Evolutionary conservation across 1,140 invertebrate genomes (phyloP), one percentile per base, ranked within the genome.

Genomic region (Probaryconus sp.): DNA sequence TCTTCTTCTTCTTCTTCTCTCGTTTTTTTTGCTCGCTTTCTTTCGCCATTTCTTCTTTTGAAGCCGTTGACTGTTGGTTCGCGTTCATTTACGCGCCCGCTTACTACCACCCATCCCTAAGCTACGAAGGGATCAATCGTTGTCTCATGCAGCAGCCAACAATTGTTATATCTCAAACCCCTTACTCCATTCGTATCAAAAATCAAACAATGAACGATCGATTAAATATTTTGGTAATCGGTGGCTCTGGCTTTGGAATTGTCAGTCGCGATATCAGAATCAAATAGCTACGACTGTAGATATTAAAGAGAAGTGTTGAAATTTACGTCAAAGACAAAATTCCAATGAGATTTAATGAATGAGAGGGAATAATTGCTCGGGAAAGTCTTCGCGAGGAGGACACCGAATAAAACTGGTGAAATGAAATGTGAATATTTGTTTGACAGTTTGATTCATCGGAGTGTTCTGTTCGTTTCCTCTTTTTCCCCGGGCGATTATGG

Each of bases 21-120:
- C n/a, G n/a, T n/a, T n/a, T 13, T 18, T 20, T 43, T 47, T 61
- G 40, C 48, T 50, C 47, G 24, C 45, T 17, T 16, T 33, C 33
- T 35, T 48, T 28, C 11, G 21, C 14, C 17, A 42, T 40, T 33
- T 55, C 53, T 30, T 43, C 50, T 58, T 53, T 65, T 70, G 38
- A 51, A 48, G 50, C 63, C 69, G 28, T 47, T 40, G 67, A 71
- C 64, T 73, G 65, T 58, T 28, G 31, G 24, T 48, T 55, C 68
- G 51, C 51, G 47, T 63, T 70, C 69, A 69, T 69, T 73, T 70
- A 50, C 31, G 40, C 63, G 51, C 21, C 45, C 61, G 48, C 31
- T 73, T 56, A 40, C 30, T 55, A 33, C 14, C 28, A 42, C n/a
- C n/a, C n/a, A n/a, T n/a, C n/a, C n/a, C n/a, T n/a, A 67, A 38